Evolutionary conservation across 2,888 invertebrate genomes (phyloP), one percentile per base, ranked within the genome.

Genomic region (Drosophila mimica): DNA sequence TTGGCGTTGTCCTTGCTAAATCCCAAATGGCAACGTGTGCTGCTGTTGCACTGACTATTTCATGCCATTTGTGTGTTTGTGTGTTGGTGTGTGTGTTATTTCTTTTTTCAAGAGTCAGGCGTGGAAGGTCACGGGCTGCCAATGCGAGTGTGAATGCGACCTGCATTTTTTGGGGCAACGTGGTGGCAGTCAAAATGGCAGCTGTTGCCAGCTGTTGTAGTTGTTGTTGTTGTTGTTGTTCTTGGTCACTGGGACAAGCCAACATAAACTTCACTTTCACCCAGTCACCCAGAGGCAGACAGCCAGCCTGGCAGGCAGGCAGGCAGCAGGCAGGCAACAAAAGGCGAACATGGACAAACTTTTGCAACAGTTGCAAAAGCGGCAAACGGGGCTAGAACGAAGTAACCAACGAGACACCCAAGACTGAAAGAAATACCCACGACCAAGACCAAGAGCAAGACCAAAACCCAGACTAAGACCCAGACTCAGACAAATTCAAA

Each of bases 221-320:
- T 82, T 88, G 72, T 66, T 58, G 66, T 49, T 61, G 53, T 63
- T 68, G 74, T 82, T 88, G 72, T 66, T 58, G 66, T 58, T 69
- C 49, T 68, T 80, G 74, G 88, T 85, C 88, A 85, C 86, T 85
- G 85, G 88, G 83, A 69, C 85, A 88, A 57, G 57, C 65, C 31
- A 53, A 70, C 58, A 54, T 51, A 63, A 67, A 70, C 66, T 87
- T 87, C 82, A 84, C 83, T 87, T 84, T 84, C 88, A 70, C 85
- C 81, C 40, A 56, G 56, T 34, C 68, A 46, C 46, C 46, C 46
- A 66, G 40, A 49, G 49, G 25, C 49, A 49, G 30, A 31, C 66
- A 74, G 59, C 68, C 25, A 46, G 46, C 46, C 68, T 73, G 84
- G 28, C 62, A 30, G 40, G 25, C 68, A 49, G 9, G 9, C 38